phyloP scores from a whole-genome alignment of 2,888 invertebrate species.

The Cataglyphis cursor region DNA sequence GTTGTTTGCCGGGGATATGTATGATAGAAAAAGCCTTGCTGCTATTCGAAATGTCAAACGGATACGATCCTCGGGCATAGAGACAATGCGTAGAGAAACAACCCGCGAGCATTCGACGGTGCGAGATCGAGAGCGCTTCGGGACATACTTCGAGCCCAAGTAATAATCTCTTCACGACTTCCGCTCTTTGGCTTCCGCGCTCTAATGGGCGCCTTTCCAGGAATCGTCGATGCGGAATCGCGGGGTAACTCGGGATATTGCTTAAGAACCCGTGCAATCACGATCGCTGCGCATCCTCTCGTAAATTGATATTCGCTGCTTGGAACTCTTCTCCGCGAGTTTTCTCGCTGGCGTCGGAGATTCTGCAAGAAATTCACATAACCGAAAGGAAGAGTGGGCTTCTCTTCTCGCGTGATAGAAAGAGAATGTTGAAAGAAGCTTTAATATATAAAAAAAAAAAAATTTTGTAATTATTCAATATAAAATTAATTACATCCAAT shows the following conservation, averaged over 20 bases:
- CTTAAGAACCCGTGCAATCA: slow-evolving; percentile 62
- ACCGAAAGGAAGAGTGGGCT: background rate
- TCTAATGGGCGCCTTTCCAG: slow-evolving; percentile 66
- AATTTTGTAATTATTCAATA: background rate
- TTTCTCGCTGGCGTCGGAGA: background rate
- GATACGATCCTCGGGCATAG: slow-evolving; percentile 64
- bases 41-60: slow-evolving; percentile 60
- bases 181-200: slow-evolving; percentile 67
- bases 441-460: background rate
- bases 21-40: slow-evolving; percentile 11
- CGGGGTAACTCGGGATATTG: slow-evolving; percentile 63
- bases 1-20: slow-evolving; percentile 55
- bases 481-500: background rate
- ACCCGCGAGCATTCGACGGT: slow-evolving; percentile 59
- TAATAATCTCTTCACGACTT: slow-evolving; percentile 75
- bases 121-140: slow-evolving; percentile 47
- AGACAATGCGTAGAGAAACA: slow-evolving; percentile 60
- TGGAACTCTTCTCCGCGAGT: background rate
- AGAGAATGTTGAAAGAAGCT: background rate
- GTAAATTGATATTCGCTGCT: slow-evolving; percentile 21
- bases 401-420: background rate
- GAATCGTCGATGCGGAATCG: slow-evolving; percentile 64
- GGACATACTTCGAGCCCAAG: slow-evolving; percentile 59
- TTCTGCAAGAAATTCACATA: background rate
- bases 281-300: slow-evolving; percentile 43